Percentiles rank a stretch among this genome's conserved stretches.
phyloP scores from a whole-genome alignment of 2,797 vertebrate genomes.

The Peromyscus nudipes region DNA sequence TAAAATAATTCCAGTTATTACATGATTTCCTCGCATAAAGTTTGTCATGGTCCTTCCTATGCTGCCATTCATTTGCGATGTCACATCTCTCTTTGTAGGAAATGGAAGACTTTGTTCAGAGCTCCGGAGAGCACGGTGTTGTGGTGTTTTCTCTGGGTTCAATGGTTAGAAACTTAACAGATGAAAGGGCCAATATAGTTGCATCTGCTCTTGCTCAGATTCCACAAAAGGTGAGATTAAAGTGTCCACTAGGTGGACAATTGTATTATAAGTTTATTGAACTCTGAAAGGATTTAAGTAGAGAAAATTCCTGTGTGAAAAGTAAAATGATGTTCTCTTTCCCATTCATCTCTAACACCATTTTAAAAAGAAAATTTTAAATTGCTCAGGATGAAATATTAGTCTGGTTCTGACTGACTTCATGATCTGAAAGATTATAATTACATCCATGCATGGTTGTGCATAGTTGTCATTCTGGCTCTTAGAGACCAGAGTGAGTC shows the following conservation, averaged over 20 bases:
- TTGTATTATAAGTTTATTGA: neutral
- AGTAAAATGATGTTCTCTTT: neutral
- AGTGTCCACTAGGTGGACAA: no score
- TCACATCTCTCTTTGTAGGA: neutral
- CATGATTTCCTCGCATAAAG: no score
- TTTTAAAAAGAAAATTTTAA: neutral
- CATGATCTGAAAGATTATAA: neutral
- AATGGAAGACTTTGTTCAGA: constrained; percentile 53
- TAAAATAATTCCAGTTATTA: neutral
- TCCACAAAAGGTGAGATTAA: constrained; percentile 35
- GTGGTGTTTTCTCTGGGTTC: constrained; percentile 57
- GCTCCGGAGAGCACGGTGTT: constrained; percentile 9
- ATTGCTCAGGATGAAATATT: neutral
- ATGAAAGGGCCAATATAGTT: neutral
- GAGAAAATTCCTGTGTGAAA: neutral
- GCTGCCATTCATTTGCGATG: neutral
- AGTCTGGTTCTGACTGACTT: neutral
- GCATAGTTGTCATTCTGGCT: neutral
- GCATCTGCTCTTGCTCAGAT: constrained; percentile 15
- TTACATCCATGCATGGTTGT: neutral
- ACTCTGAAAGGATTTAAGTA: neutral
- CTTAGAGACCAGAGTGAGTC: neutral
- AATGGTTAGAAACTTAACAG: neutral
- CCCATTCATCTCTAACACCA: neutral
- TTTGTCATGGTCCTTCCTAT: neutral